Base-by-base conservation (phyloP, 2,113 vertebrate species). In the Edolisoma coerulescens region DNA sequence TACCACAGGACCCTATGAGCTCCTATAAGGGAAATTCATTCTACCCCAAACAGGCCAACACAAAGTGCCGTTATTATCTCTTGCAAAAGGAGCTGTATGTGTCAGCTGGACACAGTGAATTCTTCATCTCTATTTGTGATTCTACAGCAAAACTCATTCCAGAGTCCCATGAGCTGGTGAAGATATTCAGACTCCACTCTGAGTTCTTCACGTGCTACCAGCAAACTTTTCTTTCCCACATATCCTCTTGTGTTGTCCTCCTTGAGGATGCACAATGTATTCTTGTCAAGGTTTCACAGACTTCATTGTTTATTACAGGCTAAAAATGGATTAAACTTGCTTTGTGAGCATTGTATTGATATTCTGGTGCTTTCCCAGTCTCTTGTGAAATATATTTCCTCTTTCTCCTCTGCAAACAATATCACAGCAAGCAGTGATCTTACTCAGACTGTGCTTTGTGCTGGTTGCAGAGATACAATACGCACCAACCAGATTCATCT, bases 351-450 rank as follows among this genome's bases (percentile, higher is more conserved):
- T 35, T 71, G 35, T 23, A 61, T 84, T 97, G 94, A 89, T 94
- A 97, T 96, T 97, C 91, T 50, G 39, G 28, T 91, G 53, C 47
- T 89, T 26, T 80, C 74, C 59, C 35, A 17, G 47, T 92, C 81
- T 95, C 93, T 87, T 32, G 70, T 70, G 64, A 75, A 93, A 94
- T 87, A 27, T 19, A 70, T 87, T 96, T 93, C 86, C 77, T 69
- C 65, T 87, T 93, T 96, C 74, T 94, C 17, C 79, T 95, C 80
- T 86, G 70, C 56, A 96, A 96, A 95, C 45, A 95, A 76, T 75
- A 69, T 63, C 69, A 17, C 47, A 87, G 50, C 88, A 88, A 94
- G 63, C 76, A 70, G 57, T 50, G 70, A 91, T 90, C 89, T 87
- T 77, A 74, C 89, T 79, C 93, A 77, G 63, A 14, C 32, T 67